Percentiles rank a stretch among this genome's conserved stretches.
Conservation (phyloP, 2,888 invertebrate species). For the Lochmaea capreae region DNA sequence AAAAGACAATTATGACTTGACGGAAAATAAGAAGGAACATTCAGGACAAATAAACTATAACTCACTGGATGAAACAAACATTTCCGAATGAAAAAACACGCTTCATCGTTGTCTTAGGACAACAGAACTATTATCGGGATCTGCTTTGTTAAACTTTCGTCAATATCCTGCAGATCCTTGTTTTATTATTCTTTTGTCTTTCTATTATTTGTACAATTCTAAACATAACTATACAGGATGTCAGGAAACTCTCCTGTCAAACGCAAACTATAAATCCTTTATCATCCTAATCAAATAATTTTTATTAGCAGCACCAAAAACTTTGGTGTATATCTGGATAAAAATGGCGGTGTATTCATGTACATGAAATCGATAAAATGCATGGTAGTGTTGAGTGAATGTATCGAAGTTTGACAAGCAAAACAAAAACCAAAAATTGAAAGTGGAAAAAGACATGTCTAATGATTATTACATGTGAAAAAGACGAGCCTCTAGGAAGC, state of each 20-base stretch:
- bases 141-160: no score
- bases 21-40: background rate
- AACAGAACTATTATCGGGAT: no score
- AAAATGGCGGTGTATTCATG: background rate
- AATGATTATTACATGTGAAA: constrained; percentile 55
- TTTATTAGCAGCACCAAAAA: background rate
- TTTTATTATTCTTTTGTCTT: no score
- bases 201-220: no score
- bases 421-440: constrained; percentile 26
- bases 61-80: background rate
- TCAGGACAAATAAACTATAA: background rate
- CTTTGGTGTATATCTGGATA: background rate
- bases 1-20: background rate
- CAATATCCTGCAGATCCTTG: no score
- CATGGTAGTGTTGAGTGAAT: background rate
- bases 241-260: no score
- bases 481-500: constrained; percentile 57
- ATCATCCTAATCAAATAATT: no score
- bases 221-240: no score
- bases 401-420: constrained; percentile 2
- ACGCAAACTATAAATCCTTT: no score
- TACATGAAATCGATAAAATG: background rate
- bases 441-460: constrained; percentile 51
- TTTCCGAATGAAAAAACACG: background rate
- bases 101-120: background rate